These are phyloP conservation scores for Podotricha telesiphe DNA, from an alignment of 2,888 invertebrate species.

Conservation along the genomic window DNA sequence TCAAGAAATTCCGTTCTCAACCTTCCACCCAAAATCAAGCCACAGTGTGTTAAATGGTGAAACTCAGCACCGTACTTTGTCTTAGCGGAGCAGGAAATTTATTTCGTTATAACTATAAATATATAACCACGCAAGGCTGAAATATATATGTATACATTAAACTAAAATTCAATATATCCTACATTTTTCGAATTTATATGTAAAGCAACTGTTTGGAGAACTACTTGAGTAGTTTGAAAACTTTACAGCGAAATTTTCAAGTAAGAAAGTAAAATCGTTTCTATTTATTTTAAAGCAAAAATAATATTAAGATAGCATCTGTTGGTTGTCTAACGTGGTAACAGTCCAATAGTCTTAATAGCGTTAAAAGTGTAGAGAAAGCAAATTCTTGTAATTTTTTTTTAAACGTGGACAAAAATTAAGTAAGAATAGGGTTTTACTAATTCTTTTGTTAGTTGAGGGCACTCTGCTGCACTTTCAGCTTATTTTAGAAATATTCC, in stretches of 20 bases:
- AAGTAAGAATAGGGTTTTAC: too few relatives aligned
- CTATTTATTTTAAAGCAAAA: slow-evolving; percentile 22
- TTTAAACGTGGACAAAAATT: not conserved
- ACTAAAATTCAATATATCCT: slow-evolving; percentile 11
- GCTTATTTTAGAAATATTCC: too few relatives aligned
- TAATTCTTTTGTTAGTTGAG: too few relatives aligned
- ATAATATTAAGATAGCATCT: not conserved
- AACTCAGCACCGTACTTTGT: too few relatives aligned
- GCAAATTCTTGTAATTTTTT: not conserved
- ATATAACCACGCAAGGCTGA: too few relatives aligned
- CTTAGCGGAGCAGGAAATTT: too few relatives aligned
- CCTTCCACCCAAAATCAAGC: too few relatives aligned
- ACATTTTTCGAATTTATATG: slow-evolving; percentile 23
- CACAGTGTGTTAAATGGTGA: too few relatives aligned
- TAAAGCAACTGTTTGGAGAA: slow-evolving; percentile 23
- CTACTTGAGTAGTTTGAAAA: slow-evolving; percentile 22
- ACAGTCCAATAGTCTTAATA: slow-evolving; percentile 10
- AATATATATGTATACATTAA: not conserved
- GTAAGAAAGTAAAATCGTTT: slow-evolving; percentile 16
- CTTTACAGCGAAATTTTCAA: slow-evolving; percentile 21
- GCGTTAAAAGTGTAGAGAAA: not conserved
- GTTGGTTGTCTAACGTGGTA: slow-evolving; percentile 14
- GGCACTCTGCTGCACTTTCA: too few relatives aligned
- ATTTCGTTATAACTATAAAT: too few relatives aligned
- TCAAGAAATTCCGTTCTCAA: too few relatives aligned